Base-by-base conservation (phyloP, 2,797 vertebrate species). In the Spheniscus humboldti region DNA sequence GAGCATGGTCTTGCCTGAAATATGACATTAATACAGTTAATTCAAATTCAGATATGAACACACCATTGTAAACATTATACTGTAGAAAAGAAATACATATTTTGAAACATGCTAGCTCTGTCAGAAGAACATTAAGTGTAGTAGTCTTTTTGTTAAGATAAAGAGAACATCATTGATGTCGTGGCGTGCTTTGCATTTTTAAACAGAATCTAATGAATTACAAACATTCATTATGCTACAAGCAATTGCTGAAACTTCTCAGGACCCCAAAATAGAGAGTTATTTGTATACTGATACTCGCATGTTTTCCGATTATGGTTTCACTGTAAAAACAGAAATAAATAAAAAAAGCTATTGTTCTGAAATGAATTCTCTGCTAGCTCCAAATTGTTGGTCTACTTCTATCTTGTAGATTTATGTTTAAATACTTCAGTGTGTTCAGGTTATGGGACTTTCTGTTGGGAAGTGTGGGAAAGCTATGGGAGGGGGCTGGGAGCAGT, bases 161-260 rank as follows among this genome's bases (percentile, higher is more conserved):
- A 96, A 97, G 97, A 97, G 96, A 97, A 97, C 97, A 95, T 97
- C 97, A 94, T 73, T 98, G 97, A 96, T 97, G 97, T 96, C 39
- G 90, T 96, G 90, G 97, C 92, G 97, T 97, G 97, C 97, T 97
- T 97, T 97, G 98, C 97, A 98, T 98, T 97, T 98, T 96, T 97
- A 98, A 97, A 87, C 86, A 95, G 97, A 95, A 95, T 92, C 97
- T 92, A 96, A 96, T 98, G 97, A 98, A 98, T 97, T 96, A 87
- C 97, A 97, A 98, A 98, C 97, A 96, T 97, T 98, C 96, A 98
- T 98, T 97, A 97, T 84, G 88, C 96, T 88, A 93, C 85, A 80
- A 94, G 95, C 97, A 96, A 96, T 97, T 96, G 86, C 97, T 96
- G 97, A 97, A 98, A 98, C 96, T 97, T 97, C 97, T 98, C 97